phyloP scores from a whole-genome alignment of 2,888 invertebrate species.

The Nephrocerus scutellatus region DNA sequence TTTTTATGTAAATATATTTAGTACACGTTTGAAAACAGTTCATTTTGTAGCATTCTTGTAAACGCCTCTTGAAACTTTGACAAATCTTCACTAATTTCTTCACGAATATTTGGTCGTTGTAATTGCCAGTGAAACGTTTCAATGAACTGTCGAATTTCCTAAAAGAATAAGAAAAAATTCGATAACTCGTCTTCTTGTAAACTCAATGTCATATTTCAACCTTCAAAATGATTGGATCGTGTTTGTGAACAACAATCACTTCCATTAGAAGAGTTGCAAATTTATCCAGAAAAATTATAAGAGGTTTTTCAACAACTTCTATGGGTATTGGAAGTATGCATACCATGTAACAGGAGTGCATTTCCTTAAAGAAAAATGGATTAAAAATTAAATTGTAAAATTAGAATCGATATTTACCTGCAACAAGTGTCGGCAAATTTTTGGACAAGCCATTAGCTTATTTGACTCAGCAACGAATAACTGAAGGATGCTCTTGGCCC shows the following conservation, averaged over 20 bases:
- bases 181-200: too few species aligned
- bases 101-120: slow-evolving; percentile 6
- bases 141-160: slow-evolving; percentile 27
- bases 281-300: slow-evolving; percentile 35
- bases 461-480: slow-evolving; percentile 37
- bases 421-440: slow-evolving; percentile 27
- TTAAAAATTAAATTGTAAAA: slow-evolving; percentile 1
- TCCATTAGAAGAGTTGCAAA: slow-evolving; percentile 36
- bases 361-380: slow-evolving; percentile 15
- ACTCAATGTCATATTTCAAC: slow-evolving; percentile 18
- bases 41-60: slow-evolving; percentile 10
- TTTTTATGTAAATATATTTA: slow-evolving; percentile 3
- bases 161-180: not conserved
- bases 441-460: slow-evolving; percentile 29
- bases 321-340: slow-evolving; percentile 34
- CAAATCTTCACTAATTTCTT: slow-evolving; percentile 13
- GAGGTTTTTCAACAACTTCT: slow-evolving; percentile 29
- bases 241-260: slow-evolving; percentile 27
- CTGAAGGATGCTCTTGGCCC: slow-evolving; percentile 39
- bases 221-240: slow-evolving; percentile 20
- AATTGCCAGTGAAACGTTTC: slow-evolving; percentile 31
- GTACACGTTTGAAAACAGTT: slow-evolving; percentile 10
- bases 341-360: slow-evolving; percentile 38
- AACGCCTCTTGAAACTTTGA: slow-evolving; percentile 22
- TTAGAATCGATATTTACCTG: slow-evolving; percentile 17